Percentiles rank a stretch among this genome's conserved stretches.
Evolutionary conservation across 2,113 vertebrate species (phyloP).

Genomic region (Salvelinus alpinus): DNA sequence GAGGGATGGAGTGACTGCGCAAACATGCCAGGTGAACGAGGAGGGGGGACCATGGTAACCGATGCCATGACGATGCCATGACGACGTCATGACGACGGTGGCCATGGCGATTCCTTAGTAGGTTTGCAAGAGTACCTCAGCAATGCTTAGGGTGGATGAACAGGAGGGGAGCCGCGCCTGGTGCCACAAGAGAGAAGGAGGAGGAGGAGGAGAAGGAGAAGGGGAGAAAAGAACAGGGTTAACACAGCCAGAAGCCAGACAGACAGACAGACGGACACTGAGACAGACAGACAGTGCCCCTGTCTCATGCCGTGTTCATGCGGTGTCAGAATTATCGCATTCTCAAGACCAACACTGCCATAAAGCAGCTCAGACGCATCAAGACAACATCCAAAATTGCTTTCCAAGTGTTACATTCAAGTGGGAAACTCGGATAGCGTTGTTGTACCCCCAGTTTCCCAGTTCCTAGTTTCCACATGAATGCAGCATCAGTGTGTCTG

Average conservation of each 20-base stretch:
- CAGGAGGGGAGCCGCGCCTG: constrained; percentile 99
- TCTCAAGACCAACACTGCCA: too few relatives aligned
- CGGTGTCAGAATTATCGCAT: too few relatives aligned
- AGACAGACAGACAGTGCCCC: constrained; percentile 64
- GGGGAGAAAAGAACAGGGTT: constrained; percentile 74
- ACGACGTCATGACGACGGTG: constrained; percentile 28
- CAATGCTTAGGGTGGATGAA: constrained; percentile 99
- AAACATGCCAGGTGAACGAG: background rate
- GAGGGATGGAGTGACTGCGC: constrained; percentile 65
- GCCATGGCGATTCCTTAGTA: constrained; percentile 69
- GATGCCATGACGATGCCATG: constrained; percentile 40
- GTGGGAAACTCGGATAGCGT: too few relatives aligned
- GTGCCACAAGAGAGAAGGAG: constrained; percentile 76
- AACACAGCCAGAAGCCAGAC: constrained; percentile 65
- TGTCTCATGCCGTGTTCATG: constrained; percentile 54
- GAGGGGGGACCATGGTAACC: constrained; percentile 17
- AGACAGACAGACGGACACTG: constrained; percentile 58
- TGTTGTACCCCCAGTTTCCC: too few relatives aligned
- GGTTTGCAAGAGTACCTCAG: constrained; percentile 98
- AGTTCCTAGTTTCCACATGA: too few relatives aligned
- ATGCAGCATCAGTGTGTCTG: constrained; percentile 7
- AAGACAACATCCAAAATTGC: too few relatives aligned
- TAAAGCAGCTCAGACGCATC: too few relatives aligned
- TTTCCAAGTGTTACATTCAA: too few relatives aligned
- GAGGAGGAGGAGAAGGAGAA: constrained; percentile 69